Evolutionary conservation across 2,113 vertebrate genomes (phyloP).

Genomic region (Himantopus leucocephalus): DNA sequence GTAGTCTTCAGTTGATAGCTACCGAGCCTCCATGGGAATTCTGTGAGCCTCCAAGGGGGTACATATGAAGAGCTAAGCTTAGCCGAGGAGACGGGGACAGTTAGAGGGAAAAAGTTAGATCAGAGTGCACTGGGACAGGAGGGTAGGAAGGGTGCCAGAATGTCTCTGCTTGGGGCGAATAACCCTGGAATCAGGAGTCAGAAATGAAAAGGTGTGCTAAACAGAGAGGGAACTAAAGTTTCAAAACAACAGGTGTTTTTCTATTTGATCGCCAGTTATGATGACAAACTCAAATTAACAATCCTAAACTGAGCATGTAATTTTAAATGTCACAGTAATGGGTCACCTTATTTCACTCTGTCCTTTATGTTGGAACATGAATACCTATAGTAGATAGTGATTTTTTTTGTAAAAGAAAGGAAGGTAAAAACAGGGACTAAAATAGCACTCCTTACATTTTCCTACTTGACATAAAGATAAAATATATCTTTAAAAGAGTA

Average conservation of each 20-base stretch:
- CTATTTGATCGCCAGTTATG: background rate
- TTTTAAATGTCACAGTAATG: background rate
- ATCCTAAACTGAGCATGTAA: background rate
- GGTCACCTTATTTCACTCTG: background rate
- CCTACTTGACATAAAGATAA: background rate
- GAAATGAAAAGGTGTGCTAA: background rate
- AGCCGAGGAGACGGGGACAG: background rate
- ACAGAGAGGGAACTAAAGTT: background rate
- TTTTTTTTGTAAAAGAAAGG: background rate
- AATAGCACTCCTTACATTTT: background rate
- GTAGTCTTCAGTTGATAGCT: background rate
- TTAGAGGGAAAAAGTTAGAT: background rate
- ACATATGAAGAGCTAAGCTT: background rate
- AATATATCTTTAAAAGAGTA: background rate
- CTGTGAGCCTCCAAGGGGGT: rapidly evolving
- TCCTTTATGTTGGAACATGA: background rate
- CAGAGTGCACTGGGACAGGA: background rate
- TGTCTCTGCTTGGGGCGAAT: background rate
- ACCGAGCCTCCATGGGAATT: background rate
- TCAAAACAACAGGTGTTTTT: background rate
- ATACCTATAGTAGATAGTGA: background rate
- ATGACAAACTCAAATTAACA: background rate
- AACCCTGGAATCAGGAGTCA: background rate
- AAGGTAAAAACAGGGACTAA: background rate
- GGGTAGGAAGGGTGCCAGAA: background rate